Evolutionary conservation across 2,797 vertebrate genomes (phyloP).

Genomic region (Melanotaenia pygmaea): DNA sequence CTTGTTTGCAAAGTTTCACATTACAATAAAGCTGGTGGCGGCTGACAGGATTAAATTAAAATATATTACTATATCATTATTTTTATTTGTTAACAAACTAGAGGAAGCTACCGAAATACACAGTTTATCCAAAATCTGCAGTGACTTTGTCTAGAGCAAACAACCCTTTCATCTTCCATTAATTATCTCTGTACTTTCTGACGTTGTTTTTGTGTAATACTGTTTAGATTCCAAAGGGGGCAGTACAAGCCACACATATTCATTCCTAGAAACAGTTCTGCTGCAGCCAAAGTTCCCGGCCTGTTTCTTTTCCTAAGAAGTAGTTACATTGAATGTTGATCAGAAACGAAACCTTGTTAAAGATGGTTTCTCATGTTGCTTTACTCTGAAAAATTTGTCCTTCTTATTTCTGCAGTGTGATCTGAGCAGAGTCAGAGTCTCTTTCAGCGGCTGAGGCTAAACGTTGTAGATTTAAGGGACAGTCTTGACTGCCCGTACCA

Average conservation of each 20-base stretch:
- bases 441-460: not conserved
- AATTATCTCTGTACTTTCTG: no score
- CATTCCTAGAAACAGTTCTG: not conserved
- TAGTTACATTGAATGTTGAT: slow-evolving; percentile 21
- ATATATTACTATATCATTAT: no score
- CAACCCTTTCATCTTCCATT: no score
- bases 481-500: not conserved
- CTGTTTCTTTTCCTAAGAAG: slow-evolving; percentile 1
- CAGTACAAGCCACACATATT: slow-evolving; percentile 42
- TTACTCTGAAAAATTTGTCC: not conserved
- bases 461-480: not conserved
- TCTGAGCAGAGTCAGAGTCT: not conserved
- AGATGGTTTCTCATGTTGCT: slow-evolving; percentile 5
- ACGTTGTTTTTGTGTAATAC: slow-evolving; percentile 7
- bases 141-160: not conserved
- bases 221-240: slow-evolving; percentile 45
- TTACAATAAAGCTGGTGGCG: not conserved
- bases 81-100: not conserved
- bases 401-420: slow-evolving; percentile 1
- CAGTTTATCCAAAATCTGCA: not conserved
- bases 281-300: not conserved
- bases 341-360: slow-evolving; percentile 13
- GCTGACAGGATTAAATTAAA: no score
- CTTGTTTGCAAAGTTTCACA: not conserved
- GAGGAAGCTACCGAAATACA: not conserved